A percentile compares a stretch with the other conserved stretches of the same genome.
Evolutionary conservation across 1,140 invertebrate genomes (phyloP).

Genomic region (Homalodisca vitripennis): DNA sequence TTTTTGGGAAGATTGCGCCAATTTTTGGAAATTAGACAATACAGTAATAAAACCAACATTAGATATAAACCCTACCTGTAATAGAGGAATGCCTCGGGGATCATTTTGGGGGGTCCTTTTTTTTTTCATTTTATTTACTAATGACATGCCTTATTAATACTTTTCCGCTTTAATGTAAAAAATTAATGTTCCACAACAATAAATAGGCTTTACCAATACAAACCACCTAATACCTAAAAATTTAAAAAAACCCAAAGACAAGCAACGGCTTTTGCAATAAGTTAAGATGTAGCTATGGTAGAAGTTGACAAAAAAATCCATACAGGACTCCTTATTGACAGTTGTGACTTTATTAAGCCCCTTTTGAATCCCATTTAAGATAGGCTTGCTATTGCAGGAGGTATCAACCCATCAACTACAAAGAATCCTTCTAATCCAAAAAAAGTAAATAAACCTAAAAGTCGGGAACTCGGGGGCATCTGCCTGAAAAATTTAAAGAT

Average conservation of each 20-base stretch:
- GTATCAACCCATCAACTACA: neutral
- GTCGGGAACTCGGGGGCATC: neutral
- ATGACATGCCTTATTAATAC: conserved; percentile 1
- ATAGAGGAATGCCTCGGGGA: neutral
- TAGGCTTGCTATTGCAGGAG: neutral
- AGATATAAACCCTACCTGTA: neutral
- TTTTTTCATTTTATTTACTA: neutral
- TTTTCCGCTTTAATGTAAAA: neutral
- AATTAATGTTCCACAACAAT: neutral
- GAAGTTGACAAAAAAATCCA: neutral
- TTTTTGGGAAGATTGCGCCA: neutral
- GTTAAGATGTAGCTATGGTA: neutral
- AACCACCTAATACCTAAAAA: neutral
- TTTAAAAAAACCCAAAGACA: neutral
- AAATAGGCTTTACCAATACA: neutral
- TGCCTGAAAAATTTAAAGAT: neutral
- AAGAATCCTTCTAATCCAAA: neutral
- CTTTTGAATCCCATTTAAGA: neutral
- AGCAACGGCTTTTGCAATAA: neutral
- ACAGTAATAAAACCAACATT: neutral
- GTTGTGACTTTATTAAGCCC: neutral
- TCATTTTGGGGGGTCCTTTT: neutral
- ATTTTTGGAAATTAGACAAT: neutral
- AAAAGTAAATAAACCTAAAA: neutral
- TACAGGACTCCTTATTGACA: neutral